Base-by-base conservation (phyloP, 2,113 vertebrate species). In the Rhinolophus ferrumequinum region DNA sequence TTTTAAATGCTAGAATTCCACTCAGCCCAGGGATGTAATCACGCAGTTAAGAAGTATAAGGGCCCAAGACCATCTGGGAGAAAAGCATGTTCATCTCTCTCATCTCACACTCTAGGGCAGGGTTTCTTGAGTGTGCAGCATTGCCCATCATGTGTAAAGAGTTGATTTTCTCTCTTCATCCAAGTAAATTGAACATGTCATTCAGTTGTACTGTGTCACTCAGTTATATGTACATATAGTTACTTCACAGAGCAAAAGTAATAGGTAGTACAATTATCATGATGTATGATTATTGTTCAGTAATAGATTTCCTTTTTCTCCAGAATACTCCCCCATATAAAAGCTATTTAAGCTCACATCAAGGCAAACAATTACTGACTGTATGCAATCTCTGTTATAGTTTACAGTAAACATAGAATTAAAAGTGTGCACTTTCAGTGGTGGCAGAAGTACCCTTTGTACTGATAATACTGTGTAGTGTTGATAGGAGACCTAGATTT, bases 321-420 rank as follows among this genome's bases (percentile, higher is more conserved):
- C 0, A 83, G 50, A 94, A 87, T 72, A 62, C n/a, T 72, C 6
- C 19, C 8, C 22, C 21, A 5, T 79, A 96, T 92, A 67, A 87
- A 83, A 80, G 10, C 11, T 85, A 6, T 70, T 95, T 80, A 89
- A 69, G 47, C 72, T 90, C 28, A 94, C 87, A 95, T 82, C 64
- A 93, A 79, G 76, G 90, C 70, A 96, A 92, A 92, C 75, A 80
- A 82, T 75, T 93, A 84, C 56, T 92, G 75, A 62, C 72, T 96
- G 96, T 83, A 70, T 75, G 24, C 56, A n/a, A 44, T 96, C 72
- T 93, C 56, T 79, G 13, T 85, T 77, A 87, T 19, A 90, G 28
- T n/a, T 94, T 88, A 96, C 16, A 41, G 28, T 95, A 80, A 96
- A 90, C 83, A 18, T 79, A 75, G 33, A 70, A 38, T 76, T 93